A percentile compares a stretch with the other conserved stretches of the same genome.
Conservation (phyloP, 2,113 vertebrate species). For the Sturnus vulgaris region DNA sequence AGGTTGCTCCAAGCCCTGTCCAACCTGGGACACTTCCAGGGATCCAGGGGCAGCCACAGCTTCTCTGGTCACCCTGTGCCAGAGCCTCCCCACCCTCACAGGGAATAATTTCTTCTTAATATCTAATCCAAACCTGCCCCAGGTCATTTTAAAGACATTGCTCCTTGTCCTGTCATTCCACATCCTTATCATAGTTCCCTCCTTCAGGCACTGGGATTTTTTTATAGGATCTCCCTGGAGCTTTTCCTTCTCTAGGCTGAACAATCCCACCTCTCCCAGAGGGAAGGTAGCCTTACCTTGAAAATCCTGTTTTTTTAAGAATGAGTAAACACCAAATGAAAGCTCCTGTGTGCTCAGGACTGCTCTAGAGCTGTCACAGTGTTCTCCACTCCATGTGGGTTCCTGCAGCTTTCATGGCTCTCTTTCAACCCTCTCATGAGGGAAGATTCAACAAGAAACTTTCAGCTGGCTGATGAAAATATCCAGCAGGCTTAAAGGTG, state of each 20-base stretch:
- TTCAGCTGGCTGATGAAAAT: background rate
- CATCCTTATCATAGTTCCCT: background rate
- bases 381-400: fast-evolving
- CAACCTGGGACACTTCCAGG: background rate
- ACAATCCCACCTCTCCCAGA: background rate
- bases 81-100: background rate
- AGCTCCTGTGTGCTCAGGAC: fast-evolving
- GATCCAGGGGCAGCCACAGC: background rate
- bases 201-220: background rate
- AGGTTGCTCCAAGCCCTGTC: fast-evolving
- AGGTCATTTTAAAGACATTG: background rate
- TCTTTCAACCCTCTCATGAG: background rate
- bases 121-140: background rate
- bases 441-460: background rate
- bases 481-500: background rate
- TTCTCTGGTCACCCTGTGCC: background rate
- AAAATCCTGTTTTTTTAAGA: background rate
- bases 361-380: background rate
- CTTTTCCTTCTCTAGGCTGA: background rate
- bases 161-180: background rate
- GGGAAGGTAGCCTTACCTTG: background rate
- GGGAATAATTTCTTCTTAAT: background rate
- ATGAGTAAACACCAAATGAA: background rate
- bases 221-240: background rate
- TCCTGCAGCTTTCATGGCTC: background rate